Base-by-base conservation (phyloP, 2,888 invertebrate genomes). In the Eristalinus sepulchralis region DNA sequence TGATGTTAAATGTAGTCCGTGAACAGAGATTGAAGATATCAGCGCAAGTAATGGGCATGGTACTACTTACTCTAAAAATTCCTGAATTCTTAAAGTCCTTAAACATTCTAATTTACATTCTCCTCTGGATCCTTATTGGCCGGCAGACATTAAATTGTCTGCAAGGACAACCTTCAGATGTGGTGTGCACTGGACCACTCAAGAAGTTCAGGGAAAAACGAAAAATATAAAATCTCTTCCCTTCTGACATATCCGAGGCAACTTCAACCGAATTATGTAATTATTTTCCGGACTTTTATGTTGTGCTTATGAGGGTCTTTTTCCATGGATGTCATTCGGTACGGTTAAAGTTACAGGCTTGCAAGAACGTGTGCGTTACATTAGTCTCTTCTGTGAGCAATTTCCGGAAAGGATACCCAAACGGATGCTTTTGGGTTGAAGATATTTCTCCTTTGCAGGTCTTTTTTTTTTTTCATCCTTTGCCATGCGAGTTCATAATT, bases 201-300 rank as follows among this genome's bases (percentile, higher is more conserved):
- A 59, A 67, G 11, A 0, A 55, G 55, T n/a, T 5, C 1, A 57
- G 27, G 39, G 47, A 67, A 24, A 62, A 67, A 33, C 27, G 27
- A 62, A 27, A 13, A 39, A 27, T 5, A n/a, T n/a, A 34, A 22
- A 10, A 68, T 60, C 33, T 60, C 53, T 24, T 60, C 20, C 20
- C 22, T 22, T 11, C 0, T 22, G 22, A 17, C n/a, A 24, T 55
- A 27, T 31, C 53, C 62, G 34, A 55, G 33, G 47, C 60, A 13
- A 60, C 53, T 68, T 22, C 68, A 36, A 55, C 62, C 53, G 53
- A 77, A 77, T 77, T 70, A 70, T 77, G 55, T 70, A 77, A 77
- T 77, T 77, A 77, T 77, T 77, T 77, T 70, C 77, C 77, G 77
- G 77, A 62, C 77, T 77, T 63, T 77, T 77, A 77, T 68, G 68